A percentile compares a stretch with the other conserved stretches of the same genome.
phyloP scores from a whole-genome alignment of 2,888 invertebrate species.

The Thereva nobilitata region DNA sequence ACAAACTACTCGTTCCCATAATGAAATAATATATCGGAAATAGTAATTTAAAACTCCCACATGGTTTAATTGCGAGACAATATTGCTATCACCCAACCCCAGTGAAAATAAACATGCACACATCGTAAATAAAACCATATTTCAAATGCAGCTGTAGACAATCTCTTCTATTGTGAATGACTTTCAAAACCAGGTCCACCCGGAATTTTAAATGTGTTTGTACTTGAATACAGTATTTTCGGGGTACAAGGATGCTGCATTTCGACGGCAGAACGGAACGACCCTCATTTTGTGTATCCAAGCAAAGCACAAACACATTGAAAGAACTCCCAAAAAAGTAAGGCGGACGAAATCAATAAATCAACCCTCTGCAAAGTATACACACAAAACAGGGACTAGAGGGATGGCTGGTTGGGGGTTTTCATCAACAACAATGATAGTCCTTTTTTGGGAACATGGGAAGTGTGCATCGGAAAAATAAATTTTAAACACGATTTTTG shows the following conservation, averaged over 20 bases:
- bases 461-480: no score
- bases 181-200: conserved; percentile 10
- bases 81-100: neutral
- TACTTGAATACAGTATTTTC: neutral
- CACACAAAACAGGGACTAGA: neutral
- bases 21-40: no score
- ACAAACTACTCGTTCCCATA: no score
- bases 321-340: conserved; percentile 10
- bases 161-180: conserved; percentile 1
- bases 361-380: conserved; percentile 13
- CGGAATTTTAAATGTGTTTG: neutral
- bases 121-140: conserved; percentile 14
- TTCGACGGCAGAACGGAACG: neutral
- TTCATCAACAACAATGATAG: conserved; percentile 3
- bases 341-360: conserved; percentile 29
- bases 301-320: conserved; percentile 5
- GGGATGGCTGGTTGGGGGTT: neutral
- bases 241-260: neutral
- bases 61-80: no score
- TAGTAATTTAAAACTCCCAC: no score
- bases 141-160: conserved; percentile 16
- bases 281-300: neutral
- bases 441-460: no score
- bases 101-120: neutral
- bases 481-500: no score